Evolutionary conservation across 2,888 invertebrate species (phyloP), one percentile per base, ranked within the genome.

Genomic region (Macaria liturata): DNA sequence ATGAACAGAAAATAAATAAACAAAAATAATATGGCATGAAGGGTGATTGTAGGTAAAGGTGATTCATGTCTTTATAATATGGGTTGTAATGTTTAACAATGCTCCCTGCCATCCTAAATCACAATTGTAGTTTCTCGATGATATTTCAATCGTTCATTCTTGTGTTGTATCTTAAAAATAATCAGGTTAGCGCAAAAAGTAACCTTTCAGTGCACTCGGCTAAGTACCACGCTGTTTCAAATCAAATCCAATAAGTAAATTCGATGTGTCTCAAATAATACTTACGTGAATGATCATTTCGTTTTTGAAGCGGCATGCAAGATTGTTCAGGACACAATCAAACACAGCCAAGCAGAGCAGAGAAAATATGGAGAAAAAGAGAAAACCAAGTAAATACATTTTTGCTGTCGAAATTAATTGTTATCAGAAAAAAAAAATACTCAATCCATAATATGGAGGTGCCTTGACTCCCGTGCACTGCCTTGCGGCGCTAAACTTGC

Each of bases 301-400:
- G 93, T 92, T 92, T 93, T 94, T 93, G 94, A 94, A 94, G 95
- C 95, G 93, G 94, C 95, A 95, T 95, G 94, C 94, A 92, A 93
- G 92, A 93, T 94, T 94, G 94, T 94, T 94, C 94, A 93, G 94
- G 94, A 94, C 94, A 94, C 95, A 95, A 95, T 95, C 95, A 95
- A 94, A 94, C 95, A 95, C 95, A 94, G 94, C 93, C 95, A 95
- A 95, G 95, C 95, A 95, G 95, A 95, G 95, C 95, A 95, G 95
- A 95, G 94, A 94, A 95, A 93, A 94, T 93, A 94, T 94, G 94
- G 93, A 94, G 94, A 94, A 95, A 90, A 94, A 94, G 94, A 94
- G 93, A 94, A 95, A 94, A 94, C 94, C 92, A 94, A 94, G 93
- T 94, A 93, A 94, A 94, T 94, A 94, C 93, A 94, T 90, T 91